Evolutionary conservation across 2,888 invertebrate species (phyloP).

Genomic region (Schizaphis graminum): DNA sequence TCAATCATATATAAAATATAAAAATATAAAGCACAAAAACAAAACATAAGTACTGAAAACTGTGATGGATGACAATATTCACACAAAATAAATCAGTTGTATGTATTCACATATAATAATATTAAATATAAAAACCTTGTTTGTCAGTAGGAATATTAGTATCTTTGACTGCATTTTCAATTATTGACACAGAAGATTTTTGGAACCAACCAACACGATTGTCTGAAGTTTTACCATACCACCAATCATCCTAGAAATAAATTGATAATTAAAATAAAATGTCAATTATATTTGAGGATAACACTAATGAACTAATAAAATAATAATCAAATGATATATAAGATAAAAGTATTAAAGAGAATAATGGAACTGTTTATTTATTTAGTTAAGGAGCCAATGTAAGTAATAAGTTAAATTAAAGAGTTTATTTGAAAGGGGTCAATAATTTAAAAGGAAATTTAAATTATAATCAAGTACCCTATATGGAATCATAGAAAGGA

Average conservation of each 20-base stretch:
- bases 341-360: neutral
- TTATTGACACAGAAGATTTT: conserved; percentile 74
- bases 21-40: too few relatives aligned
- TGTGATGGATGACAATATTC: neutral
- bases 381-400: neutral
- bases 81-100: neutral
- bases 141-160: conserved; percentile 69
- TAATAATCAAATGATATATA: neutral
- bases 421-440: neutral
- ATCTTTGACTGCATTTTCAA: conserved; percentile 68
- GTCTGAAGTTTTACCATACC: conserved; percentile 74
- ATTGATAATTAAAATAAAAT: neutral
- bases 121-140: conserved; percentile 49
- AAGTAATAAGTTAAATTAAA: neutral
- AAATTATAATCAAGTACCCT: too few relatives aligned
- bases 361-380: neutral
- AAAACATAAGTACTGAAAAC: neutral
- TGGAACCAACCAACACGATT: conserved; percentile 76
- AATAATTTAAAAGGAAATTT: neutral
- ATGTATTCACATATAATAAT: neutral
- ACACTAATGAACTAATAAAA: neutral
- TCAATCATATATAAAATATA: too few relatives aligned
- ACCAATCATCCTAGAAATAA: conserved; percentile 75
- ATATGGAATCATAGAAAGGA: neutral
- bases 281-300: neutral